These are phyloP conservation scores for Achatina immaculata DNA, from an alignment of 1,140 invertebrate genomes.

Conservation along the genomic window DNA sequence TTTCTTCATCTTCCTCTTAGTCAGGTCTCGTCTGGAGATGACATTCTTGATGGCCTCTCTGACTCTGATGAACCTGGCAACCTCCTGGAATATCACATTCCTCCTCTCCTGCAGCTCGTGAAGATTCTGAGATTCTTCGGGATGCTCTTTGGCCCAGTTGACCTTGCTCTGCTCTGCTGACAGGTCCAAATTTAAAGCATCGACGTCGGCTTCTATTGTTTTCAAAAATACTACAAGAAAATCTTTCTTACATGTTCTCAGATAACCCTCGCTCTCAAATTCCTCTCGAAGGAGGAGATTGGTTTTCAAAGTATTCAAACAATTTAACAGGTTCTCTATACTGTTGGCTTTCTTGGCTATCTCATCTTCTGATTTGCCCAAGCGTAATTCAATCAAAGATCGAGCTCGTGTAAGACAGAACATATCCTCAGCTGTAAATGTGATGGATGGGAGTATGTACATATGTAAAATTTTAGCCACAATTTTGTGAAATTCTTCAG, in stretches of 20 bases:
- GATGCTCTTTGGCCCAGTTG: slow-evolving; percentile 32
- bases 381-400: slow-evolving; percentile 19
- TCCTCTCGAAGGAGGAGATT: not conserved
- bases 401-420: slow-evolving; percentile 8
- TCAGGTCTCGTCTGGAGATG: not conserved
- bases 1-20: slow-evolving; percentile 25
- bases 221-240: slow-evolving; percentile 26
- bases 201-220: not conserved
- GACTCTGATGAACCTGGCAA: slow-evolving; percentile 18
- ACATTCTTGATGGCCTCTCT: slow-evolving; percentile 35
- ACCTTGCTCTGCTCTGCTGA: slow-evolving; percentile 35
- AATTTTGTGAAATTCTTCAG: not conserved
- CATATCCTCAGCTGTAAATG: slow-evolving; percentile 1
- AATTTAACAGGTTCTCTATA: not conserved
- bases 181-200: slow-evolving; percentile 4
- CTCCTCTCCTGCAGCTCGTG: slow-evolving; percentile 9
- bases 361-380: slow-evolving; percentile 5
- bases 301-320: not conserved
- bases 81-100: not conserved
- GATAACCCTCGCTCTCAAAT: slow-evolving; percentile 32
- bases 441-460: slow-evolving; percentile 25
- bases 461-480: slow-evolving; percentile 28
- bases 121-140: not conserved
- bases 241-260: slow-evolving; percentile 18
- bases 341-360: not conserved